Evolutionary conservation across 2,888 invertebrate genomes (phyloP).

Genomic region (Subacronicta megacephala): DNA sequence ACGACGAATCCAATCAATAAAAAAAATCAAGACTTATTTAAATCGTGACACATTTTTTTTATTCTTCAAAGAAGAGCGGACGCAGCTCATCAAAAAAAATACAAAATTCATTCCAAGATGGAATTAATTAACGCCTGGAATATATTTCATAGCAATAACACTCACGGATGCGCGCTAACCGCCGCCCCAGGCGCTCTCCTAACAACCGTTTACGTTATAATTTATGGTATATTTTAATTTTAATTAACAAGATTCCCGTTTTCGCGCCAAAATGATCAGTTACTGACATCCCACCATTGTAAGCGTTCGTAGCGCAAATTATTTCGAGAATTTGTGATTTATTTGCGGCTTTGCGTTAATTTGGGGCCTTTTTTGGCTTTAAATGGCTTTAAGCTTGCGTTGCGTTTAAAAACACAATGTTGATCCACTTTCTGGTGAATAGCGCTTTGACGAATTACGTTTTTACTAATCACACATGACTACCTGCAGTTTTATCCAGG

Average conservation of each 20-base stretch:
- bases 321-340: conserved; percentile 41
- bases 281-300: conserved; percentile 35
- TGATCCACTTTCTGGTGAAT: not conserved
- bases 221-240: conserved; percentile 74
- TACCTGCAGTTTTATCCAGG: too few relatives aligned
- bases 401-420: conserved; percentile 17
- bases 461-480: not conserved
- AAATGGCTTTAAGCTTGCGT: conserved; percentile 3
- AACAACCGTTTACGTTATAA: conserved; percentile 63
- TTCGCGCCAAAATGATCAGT: conserved; percentile 50
- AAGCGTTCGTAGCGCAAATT: conserved; percentile 27
- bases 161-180: conserved; percentile 42
- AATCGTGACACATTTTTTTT: not conserved
- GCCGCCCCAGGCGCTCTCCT: conserved; percentile 32
- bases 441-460: not conserved
- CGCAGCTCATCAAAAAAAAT: conserved; percentile 1
- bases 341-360: conserved; percentile 31
- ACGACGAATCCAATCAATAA: too few relatives aligned
- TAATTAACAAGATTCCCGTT: conserved; percentile 67
- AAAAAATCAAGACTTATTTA: too few relatives aligned
- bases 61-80: not conserved
- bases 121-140: conserved; percentile 36
- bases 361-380: conserved; percentile 16
- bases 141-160: conserved; percentile 52
- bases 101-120: conserved; percentile 7